These are phyloP conservation scores for Prunella himalayana DNA, from an alignment of 2,113 vertebrate species.

Conservation along the genomic window DNA sequence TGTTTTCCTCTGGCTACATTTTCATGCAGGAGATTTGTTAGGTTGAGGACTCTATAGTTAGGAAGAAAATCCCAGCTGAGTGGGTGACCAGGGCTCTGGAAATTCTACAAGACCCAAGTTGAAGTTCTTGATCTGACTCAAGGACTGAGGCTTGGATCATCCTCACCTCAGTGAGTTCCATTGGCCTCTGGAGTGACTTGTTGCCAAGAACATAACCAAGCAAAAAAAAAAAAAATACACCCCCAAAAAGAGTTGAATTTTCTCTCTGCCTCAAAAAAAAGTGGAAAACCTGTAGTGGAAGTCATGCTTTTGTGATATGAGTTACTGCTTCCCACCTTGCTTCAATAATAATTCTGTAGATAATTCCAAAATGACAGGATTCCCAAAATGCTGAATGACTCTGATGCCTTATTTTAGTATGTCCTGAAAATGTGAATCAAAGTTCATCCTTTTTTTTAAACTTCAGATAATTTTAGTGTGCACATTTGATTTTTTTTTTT, in stretches of 20 bases:
- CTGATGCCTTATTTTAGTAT: neutral
- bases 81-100: neutral
- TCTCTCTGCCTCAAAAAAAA: neutral
- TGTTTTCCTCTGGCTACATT: neutral
- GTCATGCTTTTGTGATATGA: neutral
- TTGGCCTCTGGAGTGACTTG: neutral
- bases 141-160: neutral
- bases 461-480: neutral
- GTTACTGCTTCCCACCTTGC: neutral
- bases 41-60: fast-evolving
- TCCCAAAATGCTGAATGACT: neutral
- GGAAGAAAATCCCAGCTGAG: neutral
- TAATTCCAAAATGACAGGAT: neutral
- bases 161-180: neutral
- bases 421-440: neutral
- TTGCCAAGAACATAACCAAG: neutral
- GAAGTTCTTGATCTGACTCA: neutral
- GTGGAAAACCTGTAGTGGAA: neutral
- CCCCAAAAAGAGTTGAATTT: neutral
- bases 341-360: neutral
- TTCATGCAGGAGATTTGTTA: neutral
- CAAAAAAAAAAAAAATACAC: neutral
- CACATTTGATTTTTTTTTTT: neutral
- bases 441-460: neutral
- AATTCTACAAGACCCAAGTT: neutral